These are phyloP conservation scores for Aricia artaxerxes DNA, from an alignment of 2,888 invertebrate genomes.

Conservation along the genomic window DNA sequence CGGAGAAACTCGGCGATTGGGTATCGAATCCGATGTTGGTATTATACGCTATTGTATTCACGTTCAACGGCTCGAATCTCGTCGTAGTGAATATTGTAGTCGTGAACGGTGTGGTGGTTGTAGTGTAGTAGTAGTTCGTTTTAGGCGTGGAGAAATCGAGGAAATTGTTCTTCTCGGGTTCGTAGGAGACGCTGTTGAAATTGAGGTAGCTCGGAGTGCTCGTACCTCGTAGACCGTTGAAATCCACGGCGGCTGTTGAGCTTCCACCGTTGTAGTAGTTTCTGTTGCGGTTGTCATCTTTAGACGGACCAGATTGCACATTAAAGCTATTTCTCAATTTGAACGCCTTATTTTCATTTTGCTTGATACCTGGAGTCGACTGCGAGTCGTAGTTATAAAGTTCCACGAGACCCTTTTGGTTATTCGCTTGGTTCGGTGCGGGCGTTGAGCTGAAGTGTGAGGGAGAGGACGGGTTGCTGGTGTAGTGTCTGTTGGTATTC, in stretches of 20 bases:
- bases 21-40: constrained; percentile 70
- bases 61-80: constrained; percentile 55
- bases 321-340: constrained; percentile 67
- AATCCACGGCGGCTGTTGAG: constrained; percentile 55
- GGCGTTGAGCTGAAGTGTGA: constrained; percentile 56
- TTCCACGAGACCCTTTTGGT: constrained; percentile 71
- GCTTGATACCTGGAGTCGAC: constrained; percentile 61
- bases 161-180: constrained; percentile 67
- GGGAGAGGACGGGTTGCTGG: constrained; percentile 55
- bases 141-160: constrained; percentile 55
- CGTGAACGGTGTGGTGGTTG: constrained; percentile 55
- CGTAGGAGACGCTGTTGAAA: constrained; percentile 68
- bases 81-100: constrained; percentile 59
- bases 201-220: constrained; percentile 63
- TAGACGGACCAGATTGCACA: constrained; percentile 54
- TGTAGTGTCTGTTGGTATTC: constrained; percentile 50
- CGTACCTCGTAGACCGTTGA: constrained; percentile 51
- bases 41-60: constrained; percentile 72
- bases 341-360: constrained; percentile 60
- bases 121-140: constrained; percentile 60
- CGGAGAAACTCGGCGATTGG: constrained; percentile 60
- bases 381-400: constrained; percentile 71
- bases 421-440: constrained; percentile 54
- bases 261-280: constrained; percentile 49
- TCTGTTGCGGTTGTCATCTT: constrained; percentile 53